Base-by-base conservation (phyloP, 2,888 invertebrate species). In the Thymelicus acteon region DNA sequence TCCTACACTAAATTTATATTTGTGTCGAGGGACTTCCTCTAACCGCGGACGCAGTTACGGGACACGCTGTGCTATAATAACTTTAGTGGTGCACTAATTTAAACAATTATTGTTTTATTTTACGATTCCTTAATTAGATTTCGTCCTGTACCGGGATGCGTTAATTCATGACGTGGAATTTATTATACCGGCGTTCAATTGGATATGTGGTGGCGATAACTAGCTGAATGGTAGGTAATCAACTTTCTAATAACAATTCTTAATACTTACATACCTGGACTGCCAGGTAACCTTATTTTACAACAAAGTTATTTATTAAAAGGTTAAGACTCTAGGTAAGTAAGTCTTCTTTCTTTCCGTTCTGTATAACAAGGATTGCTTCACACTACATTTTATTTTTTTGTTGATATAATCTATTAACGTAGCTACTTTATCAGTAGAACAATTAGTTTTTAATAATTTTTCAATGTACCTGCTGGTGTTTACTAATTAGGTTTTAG, bases 71-170 rank as follows among this genome's bases (percentile, higher is more conserved):
- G 87, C 64, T 19, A 64, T 64, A 70, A 76, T 81, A 77, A 86
- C 83, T 86, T 80, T 80, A 86, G 91, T 79, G 86, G 92, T 92
- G 89, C 80, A 85, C 79, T 82, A 79, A 88, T 90, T 90, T 85
- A 87, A 87, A 83, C 88, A 88, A 80, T 85, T 89, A 88, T 90
- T 88, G 85, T 85, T 86, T 87, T 86, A 88, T 88, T 89, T 90
- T 90, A 83, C 84, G 87, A 87, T 90, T 89, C 88, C 88, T 85
- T 84, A 76, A 91, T 90, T 89, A 85, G 83, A 89, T 88, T 86
- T 89, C 89, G 87, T 85, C 86, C 86, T 88, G 86, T 83, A 88
- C 87, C 90, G 89, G 91, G 88, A 89, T 87, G 86, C 81, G 80
- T 80, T 82, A 84, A 86, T 89, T 87, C 87, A 84, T 87, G 87